A percentile compares a stretch with the other conserved stretches of the same genome.
phyloP scores from a whole-genome alignment of 30 jellyfish, hydroid and myxozoan species.

The Morbakka virulenta region DNA sequence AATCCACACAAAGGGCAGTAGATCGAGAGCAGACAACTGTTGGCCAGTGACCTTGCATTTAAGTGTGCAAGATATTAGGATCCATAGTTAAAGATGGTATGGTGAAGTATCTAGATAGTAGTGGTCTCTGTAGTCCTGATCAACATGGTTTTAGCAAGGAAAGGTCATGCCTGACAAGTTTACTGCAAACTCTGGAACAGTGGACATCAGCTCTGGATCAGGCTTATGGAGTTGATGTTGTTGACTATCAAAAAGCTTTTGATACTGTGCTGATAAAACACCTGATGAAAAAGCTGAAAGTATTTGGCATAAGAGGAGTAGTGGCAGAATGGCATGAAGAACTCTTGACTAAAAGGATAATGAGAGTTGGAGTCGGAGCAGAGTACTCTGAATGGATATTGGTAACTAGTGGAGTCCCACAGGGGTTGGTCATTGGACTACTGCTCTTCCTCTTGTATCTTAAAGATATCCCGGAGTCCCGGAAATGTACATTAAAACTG shows the following conservation, averaged over 20 bases:
- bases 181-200: background rate
- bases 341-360: too few relatives aligned
- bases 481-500: too few relatives aligned
- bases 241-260: too few relatives aligned
- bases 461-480: too few relatives aligned
- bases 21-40: background rate
- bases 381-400: too few relatives aligned
- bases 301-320: background rate
- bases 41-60: background rate
- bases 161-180: background rate
- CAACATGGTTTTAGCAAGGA: slow-evolving; percentile 11
- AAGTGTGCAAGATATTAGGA: background rate
- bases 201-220: background rate
- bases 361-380: too few relatives aligned
- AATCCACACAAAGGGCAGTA: background rate
- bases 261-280: background rate
- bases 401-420: too few relatives aligned
- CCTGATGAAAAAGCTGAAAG: too few relatives aligned
- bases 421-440: too few relatives aligned
- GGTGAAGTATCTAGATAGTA: slow-evolving; percentile 5
- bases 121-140: background rate
- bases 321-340: too few relatives aligned
- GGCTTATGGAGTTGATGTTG: too few relatives aligned
- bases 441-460: too few relatives aligned
- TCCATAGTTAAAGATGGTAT: background rate